These are phyloP conservation scores for Drosophila bunnanda DNA, from an alignment of 2,888 invertebrate genomes.

Conservation along the genomic window DNA sequence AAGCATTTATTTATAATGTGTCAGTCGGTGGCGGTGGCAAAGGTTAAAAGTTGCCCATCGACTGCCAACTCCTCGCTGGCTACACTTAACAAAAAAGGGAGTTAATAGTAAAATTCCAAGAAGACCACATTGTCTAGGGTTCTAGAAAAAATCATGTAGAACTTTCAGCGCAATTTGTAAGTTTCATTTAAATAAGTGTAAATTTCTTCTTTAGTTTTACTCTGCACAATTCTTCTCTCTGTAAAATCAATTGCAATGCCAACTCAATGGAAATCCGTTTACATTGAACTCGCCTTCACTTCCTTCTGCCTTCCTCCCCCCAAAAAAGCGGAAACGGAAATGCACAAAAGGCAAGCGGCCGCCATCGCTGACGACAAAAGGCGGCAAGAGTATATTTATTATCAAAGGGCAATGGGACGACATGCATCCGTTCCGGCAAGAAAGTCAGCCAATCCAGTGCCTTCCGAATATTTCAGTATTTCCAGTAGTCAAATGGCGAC, in stretches of 20 bases:
- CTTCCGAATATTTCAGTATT: background rate
- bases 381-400: slow-evolving; percentile 41
- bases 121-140: too few relatives aligned
- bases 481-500: slow-evolving; percentile 20
- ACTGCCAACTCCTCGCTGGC: slow-evolving; percentile 48
- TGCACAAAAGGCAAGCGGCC: slow-evolving; percentile 59
- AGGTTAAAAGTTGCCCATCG: slow-evolving; percentile 72
- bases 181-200: too few relatives aligned
- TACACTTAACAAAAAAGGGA: background rate
- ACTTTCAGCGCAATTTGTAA: too few relatives aligned
- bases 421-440: slow-evolving; percentile 51
- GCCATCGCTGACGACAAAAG: slow-evolving; percentile 27
- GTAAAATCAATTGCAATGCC: slow-evolving; percentile 53
- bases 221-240: background rate
- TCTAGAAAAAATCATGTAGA: too few relatives aligned
- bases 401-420: slow-evolving; percentile 51
- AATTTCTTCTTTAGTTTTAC: too few relatives aligned
- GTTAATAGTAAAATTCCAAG: too few relatives aligned
- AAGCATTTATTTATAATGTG: slow-evolving; percentile 56
- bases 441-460: slow-evolving; percentile 45
- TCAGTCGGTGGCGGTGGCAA: slow-evolving; percentile 39
- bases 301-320: background rate
- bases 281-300: slow-evolving; percentile 37
- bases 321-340: slow-evolving; percentile 65
- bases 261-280: slow-evolving; percentile 62